Evolutionary conservation across 2,113 vertebrate genomes (phyloP), one percentile per base, ranked within the genome.

Genomic region (Dasyornis broadbenti): DNA sequence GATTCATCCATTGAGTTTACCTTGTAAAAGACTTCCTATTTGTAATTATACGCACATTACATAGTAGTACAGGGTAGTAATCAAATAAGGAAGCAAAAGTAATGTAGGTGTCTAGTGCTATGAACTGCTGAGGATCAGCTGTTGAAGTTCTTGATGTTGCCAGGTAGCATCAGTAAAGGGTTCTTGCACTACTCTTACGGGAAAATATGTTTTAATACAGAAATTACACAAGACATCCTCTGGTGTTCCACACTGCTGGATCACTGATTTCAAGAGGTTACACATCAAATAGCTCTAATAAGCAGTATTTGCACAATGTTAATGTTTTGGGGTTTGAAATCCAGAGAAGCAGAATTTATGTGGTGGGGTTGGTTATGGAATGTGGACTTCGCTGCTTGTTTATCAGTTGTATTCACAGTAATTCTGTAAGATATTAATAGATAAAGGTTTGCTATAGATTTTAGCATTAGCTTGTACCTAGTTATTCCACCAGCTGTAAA

Each of bases 11-110:
- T 10, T 59, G 33, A 60, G 19, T 11, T 72, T 82, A 14, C 4
- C 17, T 79, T 59, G 11, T 66, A 13, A 60, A 68, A 44, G 22
- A 35, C 11, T 73, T 92, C 10, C 1, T 37, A 31, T 83, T 86
- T 75, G 15, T 84, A 54, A 19, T 23, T 10, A 19, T 21, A 12
- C 0, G 0, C 40, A 4, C 1, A 3, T 64, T 19, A 27, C 15
- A 8, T 15, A 39, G 24, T 50, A 35, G 24, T 50, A 35, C 7
- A 61, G 26, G 19, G 6, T 40, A 39, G 17, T 42, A 64, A 57
- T 65, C 5, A 56, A 57, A 70, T 59, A 44, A 22, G 44, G 22
- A 75, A 68, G 66, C 22, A 76, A 7, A 76, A 84, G n/a, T 33
- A 53, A 15, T 16, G 26, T 12, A 70, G 13, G 11, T 75, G 33